Evolutionary conservation across 2,797 vertebrate genomes (phyloP).

Genomic region (Florisuga fusca): DNA sequence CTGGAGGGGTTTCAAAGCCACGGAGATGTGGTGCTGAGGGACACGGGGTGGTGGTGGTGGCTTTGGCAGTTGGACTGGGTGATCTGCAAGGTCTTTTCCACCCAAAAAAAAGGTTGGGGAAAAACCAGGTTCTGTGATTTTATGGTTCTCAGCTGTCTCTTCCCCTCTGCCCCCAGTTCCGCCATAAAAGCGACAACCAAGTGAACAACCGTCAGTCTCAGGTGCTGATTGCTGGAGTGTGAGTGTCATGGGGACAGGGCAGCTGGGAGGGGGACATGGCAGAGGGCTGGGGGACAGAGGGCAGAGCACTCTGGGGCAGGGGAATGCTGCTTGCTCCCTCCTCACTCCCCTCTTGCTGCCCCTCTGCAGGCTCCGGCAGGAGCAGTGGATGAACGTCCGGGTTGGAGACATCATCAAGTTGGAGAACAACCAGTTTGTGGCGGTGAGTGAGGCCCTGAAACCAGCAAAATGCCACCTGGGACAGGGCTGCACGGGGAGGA

Average conservation of each 20-base stretch:
- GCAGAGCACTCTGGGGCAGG: neutral
- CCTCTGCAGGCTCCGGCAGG: conserved; percentile 86
- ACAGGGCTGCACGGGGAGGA: too few species aligned
- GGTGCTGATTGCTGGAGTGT: conserved; percentile 91
- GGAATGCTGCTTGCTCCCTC: rapidly evolving
- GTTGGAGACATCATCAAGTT: conserved; percentile 95
- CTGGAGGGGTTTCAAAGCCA: too few species aligned
- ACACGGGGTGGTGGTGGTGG: too few species aligned
- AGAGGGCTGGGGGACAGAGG: rapidly evolving
- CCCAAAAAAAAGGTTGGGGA: too few species aligned
- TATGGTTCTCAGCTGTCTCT: neutral
- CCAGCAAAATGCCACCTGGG: too few species aligned
- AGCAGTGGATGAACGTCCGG: conserved; percentile 95
- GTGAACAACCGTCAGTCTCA: conserved; percentile 97
- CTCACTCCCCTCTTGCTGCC: rapidly evolving
- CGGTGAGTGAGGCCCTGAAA: conserved; percentile 80
- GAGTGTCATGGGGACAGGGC: conserved; percentile 69
- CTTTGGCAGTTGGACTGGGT: too few species aligned
- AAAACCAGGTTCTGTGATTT: too few species aligned
- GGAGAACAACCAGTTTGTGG: conserved; percentile 96
- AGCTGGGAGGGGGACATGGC: too few species aligned
- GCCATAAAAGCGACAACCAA: conserved; percentile 96
- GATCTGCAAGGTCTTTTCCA: too few species aligned
- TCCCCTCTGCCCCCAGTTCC: conserved; percentile 81
- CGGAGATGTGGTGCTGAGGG: too few species aligned